A percentile compares a stretch with the other conserved stretches of the same genome.
phyloP scores from a whole-genome alignment of 1,140 invertebrate genomes.

The Drosophila mayri region DNA sequence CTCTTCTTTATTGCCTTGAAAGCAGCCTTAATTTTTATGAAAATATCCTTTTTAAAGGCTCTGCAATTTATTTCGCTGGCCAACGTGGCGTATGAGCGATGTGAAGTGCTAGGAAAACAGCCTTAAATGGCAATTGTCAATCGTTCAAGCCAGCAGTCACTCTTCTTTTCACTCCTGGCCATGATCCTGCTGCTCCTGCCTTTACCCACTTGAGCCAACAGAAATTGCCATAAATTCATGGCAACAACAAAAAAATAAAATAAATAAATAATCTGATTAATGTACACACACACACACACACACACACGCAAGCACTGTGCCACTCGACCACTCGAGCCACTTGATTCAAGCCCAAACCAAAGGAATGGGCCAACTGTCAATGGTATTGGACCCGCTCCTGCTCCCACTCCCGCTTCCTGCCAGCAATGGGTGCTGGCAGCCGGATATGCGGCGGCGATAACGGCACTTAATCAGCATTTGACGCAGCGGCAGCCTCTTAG shows the following conservation, averaged over 20 bases:
- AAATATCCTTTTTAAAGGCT: neutral
- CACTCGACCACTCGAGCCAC: slow-evolving; percentile 19
- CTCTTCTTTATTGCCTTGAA: too few relatives aligned
- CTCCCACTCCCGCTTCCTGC: too few relatives aligned
- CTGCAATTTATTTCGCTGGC: slow-evolving; percentile 4
- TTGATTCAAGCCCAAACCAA: slow-evolving; percentile 17
- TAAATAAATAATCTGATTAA: slow-evolving; percentile 73
- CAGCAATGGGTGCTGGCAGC: slow-evolving; percentile 4
- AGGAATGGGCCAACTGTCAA: slow-evolving; percentile 43
- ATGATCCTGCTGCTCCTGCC: neutral
- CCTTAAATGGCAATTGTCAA: slow-evolving; percentile 43
- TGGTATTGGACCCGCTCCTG: slow-evolving; percentile 17
- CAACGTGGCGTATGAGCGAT: slow-evolving; percentile 30
- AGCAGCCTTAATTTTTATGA: too few relatives aligned
- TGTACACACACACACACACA: slow-evolving; percentile 38
- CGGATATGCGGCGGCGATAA: slow-evolving; percentile 48
- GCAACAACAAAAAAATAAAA: slow-evolving; percentile 18
- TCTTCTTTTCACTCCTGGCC: neutral
- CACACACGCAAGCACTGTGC: neutral
- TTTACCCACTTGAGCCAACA: slow-evolving; percentile 5
- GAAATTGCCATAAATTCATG: slow-evolving; percentile 51
- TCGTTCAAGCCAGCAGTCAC: slow-evolving; percentile 18
- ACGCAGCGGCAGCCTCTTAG: slow-evolving; percentile 14
- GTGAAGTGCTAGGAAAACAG: slow-evolving; percentile 34
- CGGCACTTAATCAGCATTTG: slow-evolving; percentile 75